Evolutionary conservation across 2,797 vertebrate genomes (phyloP), one percentile per base, ranked within the genome.

Genomic region (Pangasius djambal): DNA sequence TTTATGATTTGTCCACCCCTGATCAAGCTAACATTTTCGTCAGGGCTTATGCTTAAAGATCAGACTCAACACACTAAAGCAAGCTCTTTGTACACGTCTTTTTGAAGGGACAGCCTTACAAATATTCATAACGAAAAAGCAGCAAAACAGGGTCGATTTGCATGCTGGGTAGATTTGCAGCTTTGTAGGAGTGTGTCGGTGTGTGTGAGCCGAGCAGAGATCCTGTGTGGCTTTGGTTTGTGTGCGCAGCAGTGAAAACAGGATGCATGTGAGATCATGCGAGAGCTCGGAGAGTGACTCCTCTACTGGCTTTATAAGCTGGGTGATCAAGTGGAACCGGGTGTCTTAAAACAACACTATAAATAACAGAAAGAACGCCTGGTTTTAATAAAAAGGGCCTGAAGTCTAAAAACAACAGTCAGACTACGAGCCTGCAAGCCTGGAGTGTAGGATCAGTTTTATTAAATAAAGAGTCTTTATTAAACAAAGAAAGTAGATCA

Each of bases 191-290:
- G n/a, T 81, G 61, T 86, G 84, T 89, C 69, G 69, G 67, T 77
- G 77, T 86, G 52, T 63, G 85, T 48, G 59, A 25, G 34, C 48
- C 67, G 67, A 88, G 87, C 79, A 12, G 63, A 87, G 88, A 86
- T 86, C 86, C 78, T 75, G 84, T 90, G 84, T 87, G 79, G 89
- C 83, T 78, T 85, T 22, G 37, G 90, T 88, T 87, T 87, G 88
- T 85, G 77, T 85, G 83, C 48, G 88, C 86, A 87, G 87, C 69
- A 87, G 75, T 83, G 52, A 92, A 92, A 93, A 93, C 93, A 93
- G 91, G 92, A 93, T 92, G 91, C 91, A 92, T 86, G 86, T 70
- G 90, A 90, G 81, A 52, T 25, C 48, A 69, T 69, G 65, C 13
- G 83, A 85, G 48, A 22, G 28, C 82, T 84, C 88, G 16, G 20